Percentiles rank a stretch among this genome's conserved stretches.
phyloP scores from a whole-genome alignment of 2,888 invertebrate species.

The Agrotis exclamationis region DNA sequence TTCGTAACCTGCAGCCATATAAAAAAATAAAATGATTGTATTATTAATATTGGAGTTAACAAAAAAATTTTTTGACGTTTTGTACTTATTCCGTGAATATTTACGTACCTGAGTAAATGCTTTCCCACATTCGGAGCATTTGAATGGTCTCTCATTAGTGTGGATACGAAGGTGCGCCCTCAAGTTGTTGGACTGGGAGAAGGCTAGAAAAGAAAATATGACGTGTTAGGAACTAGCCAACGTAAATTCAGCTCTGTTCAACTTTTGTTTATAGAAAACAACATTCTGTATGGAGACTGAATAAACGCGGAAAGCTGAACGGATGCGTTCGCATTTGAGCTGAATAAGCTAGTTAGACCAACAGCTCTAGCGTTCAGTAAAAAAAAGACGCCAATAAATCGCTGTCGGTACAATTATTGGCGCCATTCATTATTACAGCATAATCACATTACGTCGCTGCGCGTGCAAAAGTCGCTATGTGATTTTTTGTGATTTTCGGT shows the following conservation, averaged over 20 bases:
- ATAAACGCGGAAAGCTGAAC: too few relatives aligned
- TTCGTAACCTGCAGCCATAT: slow-evolving; percentile 83
- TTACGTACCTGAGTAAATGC: slow-evolving; percentile 88
- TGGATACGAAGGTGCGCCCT: slow-evolving; percentile 89
- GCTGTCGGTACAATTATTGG: neutral
- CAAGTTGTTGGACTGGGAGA: slow-evolving; percentile 89
- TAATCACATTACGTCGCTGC: too few relatives aligned
- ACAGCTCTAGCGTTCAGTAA: neutral
- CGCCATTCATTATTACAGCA: neutral
- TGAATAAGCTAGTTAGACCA: too few relatives aligned
- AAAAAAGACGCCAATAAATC: neutral
- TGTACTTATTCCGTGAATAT: neutral
- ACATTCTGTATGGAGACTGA: too few relatives aligned
- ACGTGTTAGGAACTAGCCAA: neutral
- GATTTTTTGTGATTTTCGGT: too few relatives aligned
- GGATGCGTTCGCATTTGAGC: too few relatives aligned
- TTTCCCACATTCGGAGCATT: slow-evolving; percentile 88
- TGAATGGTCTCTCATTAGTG: slow-evolving; percentile 89
- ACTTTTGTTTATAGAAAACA: too few relatives aligned
- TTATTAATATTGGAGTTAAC: neutral
- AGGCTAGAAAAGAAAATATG: slow-evolving; percentile 75
- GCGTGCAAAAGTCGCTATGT: too few relatives aligned
- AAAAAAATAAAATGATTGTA: neutral
- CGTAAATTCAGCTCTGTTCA: too few relatives aligned
- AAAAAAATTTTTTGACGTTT: neutral